Evolutionary conservation across 2,888 invertebrate genomes (phyloP).

Genomic region (Tiliacea aurago): DNA sequence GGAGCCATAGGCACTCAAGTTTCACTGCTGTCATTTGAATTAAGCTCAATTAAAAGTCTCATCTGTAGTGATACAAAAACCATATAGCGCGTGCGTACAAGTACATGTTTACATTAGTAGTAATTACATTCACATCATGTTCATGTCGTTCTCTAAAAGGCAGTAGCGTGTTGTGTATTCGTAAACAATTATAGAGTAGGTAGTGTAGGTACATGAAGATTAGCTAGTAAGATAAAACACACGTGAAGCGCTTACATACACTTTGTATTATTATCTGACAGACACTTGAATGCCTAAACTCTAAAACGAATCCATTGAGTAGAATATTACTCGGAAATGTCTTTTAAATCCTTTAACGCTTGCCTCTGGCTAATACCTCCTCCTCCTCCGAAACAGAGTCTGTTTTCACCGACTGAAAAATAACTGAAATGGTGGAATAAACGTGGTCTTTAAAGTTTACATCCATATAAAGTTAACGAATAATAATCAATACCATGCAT

Average conservation of each 20-base stretch:
- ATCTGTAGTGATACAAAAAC: slow-evolving; percentile 40
- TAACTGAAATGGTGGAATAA: neutral
- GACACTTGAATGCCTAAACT: neutral
- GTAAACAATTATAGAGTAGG: slow-evolving; percentile 57
- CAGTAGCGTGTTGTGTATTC: slow-evolving; percentile 59
- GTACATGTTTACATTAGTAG: slow-evolving; percentile 37
- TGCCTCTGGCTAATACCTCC: neutral
- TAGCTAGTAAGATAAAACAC: slow-evolving; percentile 46
- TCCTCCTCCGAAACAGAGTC: neutral
- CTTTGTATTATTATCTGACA: slow-evolving; percentile 16
- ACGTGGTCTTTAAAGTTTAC: neutral
- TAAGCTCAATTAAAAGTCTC: slow-evolving; percentile 32
- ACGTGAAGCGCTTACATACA: slow-evolving; percentile 49
- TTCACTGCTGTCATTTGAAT: slow-evolving; percentile 25
- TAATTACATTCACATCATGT: slow-evolving; percentile 64
- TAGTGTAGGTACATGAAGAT: slow-evolving; percentile 47
- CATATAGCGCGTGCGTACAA: slow-evolving; percentile 43
- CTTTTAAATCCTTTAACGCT: neutral
- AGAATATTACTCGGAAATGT: neutral
- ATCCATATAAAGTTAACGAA: neutral
- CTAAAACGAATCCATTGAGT: neutral
- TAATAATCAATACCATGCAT: neutral
- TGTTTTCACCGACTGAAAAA: neutral
- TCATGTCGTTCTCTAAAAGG: slow-evolving; percentile 57
- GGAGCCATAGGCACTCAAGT: neutral